These are phyloP conservation scores for Tenualosa thibaudeaui DNA, from an alignment of 2,797 vertebrate species.

Conservation along the genomic window DNA sequence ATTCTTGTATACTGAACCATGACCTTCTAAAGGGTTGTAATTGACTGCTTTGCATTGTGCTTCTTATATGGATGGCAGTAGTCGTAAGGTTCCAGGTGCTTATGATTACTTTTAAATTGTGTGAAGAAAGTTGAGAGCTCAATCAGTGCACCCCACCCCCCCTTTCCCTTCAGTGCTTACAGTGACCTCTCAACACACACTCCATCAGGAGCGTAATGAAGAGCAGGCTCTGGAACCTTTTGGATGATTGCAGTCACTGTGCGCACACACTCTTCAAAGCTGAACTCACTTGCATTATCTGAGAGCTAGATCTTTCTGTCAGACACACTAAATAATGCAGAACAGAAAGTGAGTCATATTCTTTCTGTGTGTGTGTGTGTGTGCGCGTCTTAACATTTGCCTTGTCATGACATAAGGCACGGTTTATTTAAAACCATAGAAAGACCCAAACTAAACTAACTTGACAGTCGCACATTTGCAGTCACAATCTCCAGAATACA, in stretches of 20 bases:
- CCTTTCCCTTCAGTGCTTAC: neutral
- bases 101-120: neutral
- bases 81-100: neutral
- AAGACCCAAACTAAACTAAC: neutral
- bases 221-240: neutral
- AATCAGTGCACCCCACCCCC: neutral
- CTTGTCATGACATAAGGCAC: neutral
- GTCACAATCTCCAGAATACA: neutral
- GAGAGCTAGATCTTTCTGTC: neutral
- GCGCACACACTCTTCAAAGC: neutral
- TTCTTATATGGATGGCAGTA: neutral
- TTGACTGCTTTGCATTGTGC: neutral
- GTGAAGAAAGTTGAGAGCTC: neutral
- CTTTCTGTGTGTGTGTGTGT: neutral
- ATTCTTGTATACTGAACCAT: slow-evolving; percentile 4
- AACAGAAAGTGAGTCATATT: neutral
- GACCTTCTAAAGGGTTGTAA: neutral
- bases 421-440: neutral
- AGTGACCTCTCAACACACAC: neutral
- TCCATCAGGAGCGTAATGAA: neutral
- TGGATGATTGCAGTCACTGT: neutral
- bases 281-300: neutral
- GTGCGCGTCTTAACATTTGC: neutral
- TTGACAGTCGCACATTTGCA: neutral
- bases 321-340: neutral